Evolutionary conservation across 2,888 invertebrate species (phyloP).

Genomic region (Phytoseiulus persimilis): DNA sequence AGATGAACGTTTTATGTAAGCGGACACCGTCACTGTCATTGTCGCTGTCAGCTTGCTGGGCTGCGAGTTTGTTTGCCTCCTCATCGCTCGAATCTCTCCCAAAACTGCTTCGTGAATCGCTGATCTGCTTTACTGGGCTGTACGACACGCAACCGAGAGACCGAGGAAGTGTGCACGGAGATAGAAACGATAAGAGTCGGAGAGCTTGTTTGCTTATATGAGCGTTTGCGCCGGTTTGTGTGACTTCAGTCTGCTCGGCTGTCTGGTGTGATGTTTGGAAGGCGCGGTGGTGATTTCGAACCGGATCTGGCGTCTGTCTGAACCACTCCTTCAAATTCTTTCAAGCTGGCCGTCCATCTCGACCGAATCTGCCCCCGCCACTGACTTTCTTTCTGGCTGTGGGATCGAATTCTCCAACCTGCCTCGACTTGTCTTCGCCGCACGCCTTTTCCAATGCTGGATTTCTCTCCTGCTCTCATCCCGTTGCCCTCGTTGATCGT

Average conservation of each 20-base stretch:
- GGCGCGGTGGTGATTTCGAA: neutral
- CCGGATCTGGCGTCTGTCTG: constrained; percentile 5
- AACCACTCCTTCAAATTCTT: constrained; percentile 5
- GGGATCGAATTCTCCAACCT: neutral
- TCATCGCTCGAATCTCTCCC: neutral
- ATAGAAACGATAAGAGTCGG: no score
- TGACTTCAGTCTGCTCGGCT: neutral
- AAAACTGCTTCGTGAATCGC: neutral
- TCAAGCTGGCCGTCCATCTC: constrained; percentile 5
- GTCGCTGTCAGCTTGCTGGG: neutral
- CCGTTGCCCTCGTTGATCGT: neutral
- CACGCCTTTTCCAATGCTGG: neutral
- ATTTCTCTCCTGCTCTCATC: neutral
- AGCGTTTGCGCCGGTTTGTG: neutral
- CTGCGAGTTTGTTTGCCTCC: neutral
- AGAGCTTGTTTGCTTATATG: neutral
- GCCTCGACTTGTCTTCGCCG: neutral
- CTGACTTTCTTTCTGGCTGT: neutral
- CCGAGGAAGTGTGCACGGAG: no score
- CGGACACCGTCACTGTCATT: neutral
- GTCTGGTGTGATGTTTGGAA: neutral
- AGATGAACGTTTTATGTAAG: neutral
- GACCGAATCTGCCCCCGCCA: constrained; percentile 5
- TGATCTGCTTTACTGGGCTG: no score
- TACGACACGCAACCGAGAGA: no score